Conservation (phyloP, 2,888 invertebrate genomes). For the Drosophila leonis region DNA sequence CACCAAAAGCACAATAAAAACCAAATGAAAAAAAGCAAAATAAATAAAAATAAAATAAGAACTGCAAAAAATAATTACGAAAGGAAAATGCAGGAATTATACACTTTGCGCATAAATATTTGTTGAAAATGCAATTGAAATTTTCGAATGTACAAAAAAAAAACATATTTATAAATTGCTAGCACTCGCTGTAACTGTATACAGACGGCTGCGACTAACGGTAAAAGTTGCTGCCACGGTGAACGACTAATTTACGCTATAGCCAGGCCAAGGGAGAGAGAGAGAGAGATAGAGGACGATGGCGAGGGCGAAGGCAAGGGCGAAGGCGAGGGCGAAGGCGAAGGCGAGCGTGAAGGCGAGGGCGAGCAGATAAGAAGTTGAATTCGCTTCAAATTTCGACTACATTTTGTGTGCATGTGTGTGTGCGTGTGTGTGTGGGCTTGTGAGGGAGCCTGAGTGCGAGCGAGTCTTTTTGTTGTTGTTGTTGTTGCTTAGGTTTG, state of each 20-base stretch:
- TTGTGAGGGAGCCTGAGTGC: neutral
- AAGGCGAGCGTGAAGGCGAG: too few species aligned
- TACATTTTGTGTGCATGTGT: slow-evolving; percentile 40
- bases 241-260: slow-evolving; percentile 26
- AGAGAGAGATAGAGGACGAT: too few species aligned
- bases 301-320: too few species aligned
- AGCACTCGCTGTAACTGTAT: slow-evolving; percentile 50
- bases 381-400: slow-evolving; percentile 65
- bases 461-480: neutral
- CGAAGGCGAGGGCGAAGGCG: too few species aligned
- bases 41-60: neutral
- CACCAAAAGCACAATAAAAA: slow-evolving; percentile 25
- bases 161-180: slow-evolving; percentile 11
- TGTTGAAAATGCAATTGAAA: neutral
- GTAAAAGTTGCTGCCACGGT: slow-evolving; percentile 32
- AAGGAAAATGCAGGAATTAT: slow-evolving; percentile 7
- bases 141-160: slow-evolving; percentile 6
- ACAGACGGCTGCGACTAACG: slow-evolving; percentile 51
- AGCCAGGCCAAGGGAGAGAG: neutral
- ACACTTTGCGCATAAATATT: neutral
- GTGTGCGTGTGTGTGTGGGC: slow-evolving; percentile 7
- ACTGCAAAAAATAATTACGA: neutral
- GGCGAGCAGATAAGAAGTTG: slow-evolving; percentile 15
- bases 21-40: neutral
- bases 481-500: slow-evolving; percentile 54